Conservation (phyloP, 2,888 invertebrate genomes). For the Ennomos erosarius region DNA sequence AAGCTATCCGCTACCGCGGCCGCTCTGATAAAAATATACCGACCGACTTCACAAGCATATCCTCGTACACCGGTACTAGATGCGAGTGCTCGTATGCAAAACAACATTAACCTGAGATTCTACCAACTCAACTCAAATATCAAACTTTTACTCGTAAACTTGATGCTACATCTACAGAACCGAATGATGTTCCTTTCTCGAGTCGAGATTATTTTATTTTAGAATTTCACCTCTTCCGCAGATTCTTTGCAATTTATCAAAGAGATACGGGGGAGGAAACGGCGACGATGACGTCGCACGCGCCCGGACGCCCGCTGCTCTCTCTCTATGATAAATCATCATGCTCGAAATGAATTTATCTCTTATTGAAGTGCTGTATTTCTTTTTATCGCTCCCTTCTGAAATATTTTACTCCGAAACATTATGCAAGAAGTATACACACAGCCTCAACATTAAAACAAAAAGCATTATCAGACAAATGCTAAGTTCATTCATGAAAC, state of each 20-base stretch:
- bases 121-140: slow-evolving; percentile 39
- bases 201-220: slow-evolving; percentile 55
- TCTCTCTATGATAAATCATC: slow-evolving; percentile 69
- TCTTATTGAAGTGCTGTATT: slow-evolving; percentile 60
- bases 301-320: slow-evolving; percentile 51
- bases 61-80: slow-evolving; percentile 32
- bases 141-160: slow-evolving; percentile 50
- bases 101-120: slow-evolving; percentile 48
- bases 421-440: slow-evolving; percentile 27
- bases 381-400: slow-evolving; percentile 48
- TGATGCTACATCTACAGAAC: slow-evolving; percentile 38
- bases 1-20: slow-evolving; percentile 50
- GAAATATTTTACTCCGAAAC: slow-evolving; percentile 34
- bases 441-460: slow-evolving; percentile 27
- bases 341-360: slow-evolving; percentile 69
- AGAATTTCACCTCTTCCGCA: slow-evolving; percentile 62
- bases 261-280: slow-evolving; percentile 63
- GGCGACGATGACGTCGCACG: slow-evolving; percentile 67
- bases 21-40: slow-evolving; percentile 63
- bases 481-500: slow-evolving; percentile 45
- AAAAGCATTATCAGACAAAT: slow-evolving; percentile 37
- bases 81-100: slow-evolving; percentile 48
- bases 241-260: slow-evolving; percentile 75
- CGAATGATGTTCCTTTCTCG: slow-evolving; percentile 41
- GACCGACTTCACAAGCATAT: slow-evolving; percentile 39